phyloP scores from a whole-genome alignment of 2,113 vertebrate genomes.

The Ctenomys sociabilis region DNA sequence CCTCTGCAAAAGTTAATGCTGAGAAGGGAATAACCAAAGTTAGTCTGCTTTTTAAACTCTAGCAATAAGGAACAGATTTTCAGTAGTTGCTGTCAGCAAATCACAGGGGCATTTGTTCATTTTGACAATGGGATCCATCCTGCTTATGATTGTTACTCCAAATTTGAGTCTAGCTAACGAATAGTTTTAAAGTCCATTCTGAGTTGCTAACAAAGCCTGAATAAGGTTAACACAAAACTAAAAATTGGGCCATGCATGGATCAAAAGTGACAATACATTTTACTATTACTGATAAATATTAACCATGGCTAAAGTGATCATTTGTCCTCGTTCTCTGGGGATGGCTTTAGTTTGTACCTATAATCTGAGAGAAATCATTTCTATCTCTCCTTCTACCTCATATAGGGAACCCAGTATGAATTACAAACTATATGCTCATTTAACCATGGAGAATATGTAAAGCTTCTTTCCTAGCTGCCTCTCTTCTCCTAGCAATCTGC shows the following conservation, averaged over 20 bases:
- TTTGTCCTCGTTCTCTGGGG: neutral
- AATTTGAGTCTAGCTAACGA: neutral
- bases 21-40: neutral
- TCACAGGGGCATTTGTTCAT: neutral
- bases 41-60: neutral
- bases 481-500: neutral
- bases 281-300: neutral
- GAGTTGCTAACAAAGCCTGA: neutral
- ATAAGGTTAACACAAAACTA: neutral
- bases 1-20: neutral
- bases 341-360: too few relatives aligned
- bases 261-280: neutral
- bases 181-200: neutral
- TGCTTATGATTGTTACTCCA: neutral
- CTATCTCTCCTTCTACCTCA: neutral
- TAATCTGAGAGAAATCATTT: neutral
- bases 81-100: neutral
- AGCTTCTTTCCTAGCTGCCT: neutral
- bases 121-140: neutral
- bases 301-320: neutral
- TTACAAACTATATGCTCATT: neutral
- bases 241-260: neutral
- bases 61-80: fast-evolving
- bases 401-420: fast-evolving
- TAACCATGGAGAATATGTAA: fast-evolving